Percentiles rank a stretch among this genome's conserved stretches.
These are phyloP conservation scores for Seira sanloemensis DNA, from an alignment of 2,888 invertebrate genomes.

Conservation along the genomic window DNA sequence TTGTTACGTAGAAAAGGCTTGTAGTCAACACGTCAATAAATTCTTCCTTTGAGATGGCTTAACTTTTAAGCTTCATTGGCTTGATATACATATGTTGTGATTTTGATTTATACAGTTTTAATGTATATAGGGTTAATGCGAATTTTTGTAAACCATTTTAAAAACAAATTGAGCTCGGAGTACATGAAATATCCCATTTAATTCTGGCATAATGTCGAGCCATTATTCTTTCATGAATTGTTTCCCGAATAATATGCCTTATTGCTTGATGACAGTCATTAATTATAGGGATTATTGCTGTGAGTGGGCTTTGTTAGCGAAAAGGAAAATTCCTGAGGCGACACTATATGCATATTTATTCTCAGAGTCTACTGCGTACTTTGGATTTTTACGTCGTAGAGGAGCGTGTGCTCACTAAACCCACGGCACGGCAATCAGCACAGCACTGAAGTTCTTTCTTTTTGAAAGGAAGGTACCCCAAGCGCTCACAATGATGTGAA, in stretches of 20 bases:
- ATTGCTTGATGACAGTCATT: constrained; percentile 44
- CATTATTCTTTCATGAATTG: constrained; percentile 13
- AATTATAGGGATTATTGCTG: constrained; percentile 38
- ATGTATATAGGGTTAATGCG: background rate
- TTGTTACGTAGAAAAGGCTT: constrained; percentile 18
- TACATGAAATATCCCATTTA: constrained; percentile 6
- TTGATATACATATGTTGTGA: background rate
- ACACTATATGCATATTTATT: constrained; percentile 17
- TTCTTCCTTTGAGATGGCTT: background rate
- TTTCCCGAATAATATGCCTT: constrained; percentile 13
- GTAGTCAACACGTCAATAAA: background rate
- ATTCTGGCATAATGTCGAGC: constrained; percentile 12
- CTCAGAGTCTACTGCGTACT: background rate
- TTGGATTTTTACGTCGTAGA: background rate
- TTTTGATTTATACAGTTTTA: background rate
- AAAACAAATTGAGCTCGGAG: constrained; percentile 27
- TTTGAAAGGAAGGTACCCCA: background rate
- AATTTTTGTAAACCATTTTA: constrained; percentile 6
- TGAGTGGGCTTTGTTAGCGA: constrained; percentile 14
- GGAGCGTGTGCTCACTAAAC: background rate
- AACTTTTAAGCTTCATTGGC: background rate
- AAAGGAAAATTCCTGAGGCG: constrained; percentile 28
- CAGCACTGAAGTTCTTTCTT: background rate
- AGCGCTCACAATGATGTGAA: background rate
- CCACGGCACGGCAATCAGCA: background rate